These are phyloP conservation scores for Neoascia interrupta DNA, from an alignment of 2,888 invertebrate species.

Conservation along the genomic window DNA sequence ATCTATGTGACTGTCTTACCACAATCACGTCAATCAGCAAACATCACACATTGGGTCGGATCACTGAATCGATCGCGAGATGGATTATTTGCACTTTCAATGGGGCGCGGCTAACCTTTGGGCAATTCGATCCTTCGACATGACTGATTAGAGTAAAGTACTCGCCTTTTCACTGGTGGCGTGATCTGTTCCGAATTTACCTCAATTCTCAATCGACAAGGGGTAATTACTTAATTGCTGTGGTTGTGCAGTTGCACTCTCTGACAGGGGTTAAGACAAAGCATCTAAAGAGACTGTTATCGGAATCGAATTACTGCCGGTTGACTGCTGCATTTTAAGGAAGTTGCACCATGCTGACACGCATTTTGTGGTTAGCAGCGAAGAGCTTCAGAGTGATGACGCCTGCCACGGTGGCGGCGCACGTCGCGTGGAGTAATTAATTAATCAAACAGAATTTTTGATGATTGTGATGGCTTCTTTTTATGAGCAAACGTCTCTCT, in stretches of 20 bases:
- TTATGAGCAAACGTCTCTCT: conserved; percentile 9
- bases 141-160: conserved; percentile 24
- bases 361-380: conserved; percentile 50
- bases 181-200: conserved; percentile 61
- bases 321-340: conserved; percentile 43
- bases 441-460: conserved; percentile 67
- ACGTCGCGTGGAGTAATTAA: conserved; percentile 66
- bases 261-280: not conserved
- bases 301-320: no score
- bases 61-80: conserved; percentile 35
- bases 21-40: conserved; percentile 47
- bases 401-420: conserved; percentile 51
- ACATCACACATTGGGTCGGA: conserved; percentile 36
- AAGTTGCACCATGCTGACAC: conserved; percentile 50
- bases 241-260: conserved; percentile 60
- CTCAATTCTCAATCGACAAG: conserved; percentile 56
- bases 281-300: no score
- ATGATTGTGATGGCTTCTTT: conserved; percentile 35
- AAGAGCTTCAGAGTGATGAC: conserved; percentile 34
- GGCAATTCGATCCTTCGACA: conserved; percentile 55
- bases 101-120: conserved; percentile 60
- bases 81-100: conserved; percentile 39
- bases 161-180: conserved; percentile 20
- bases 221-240: conserved; percentile 69
- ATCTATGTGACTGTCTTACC: conserved; percentile 44